Percentiles rank a stretch among this genome's conserved stretches.
Conservation (phyloP, 2,888 invertebrate genomes). For the Mythimna vitellina region DNA sequence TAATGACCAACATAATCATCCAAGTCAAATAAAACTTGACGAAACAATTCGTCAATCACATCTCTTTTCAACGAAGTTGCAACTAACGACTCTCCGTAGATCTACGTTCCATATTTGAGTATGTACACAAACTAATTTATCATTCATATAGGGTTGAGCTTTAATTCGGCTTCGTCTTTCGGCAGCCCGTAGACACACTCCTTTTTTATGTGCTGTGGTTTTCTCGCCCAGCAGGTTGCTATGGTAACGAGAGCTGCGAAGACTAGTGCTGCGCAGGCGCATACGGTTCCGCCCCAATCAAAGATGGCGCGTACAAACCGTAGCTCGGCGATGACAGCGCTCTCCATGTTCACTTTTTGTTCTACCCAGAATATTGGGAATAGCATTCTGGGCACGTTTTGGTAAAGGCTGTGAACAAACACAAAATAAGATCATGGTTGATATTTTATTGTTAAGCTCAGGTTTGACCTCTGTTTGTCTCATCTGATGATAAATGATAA, state of each 20-base stretch:
- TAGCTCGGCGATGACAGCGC: constrained; percentile 90
- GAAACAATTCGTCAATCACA: constrained; percentile 11
- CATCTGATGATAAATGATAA: no score
- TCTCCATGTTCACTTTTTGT: constrained; percentile 91
- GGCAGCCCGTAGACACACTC: constrained; percentile 72
- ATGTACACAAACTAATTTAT: constrained; percentile 37
- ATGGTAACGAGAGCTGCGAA: constrained; percentile 88
- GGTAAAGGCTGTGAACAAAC: constrained; percentile 90
- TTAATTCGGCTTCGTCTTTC: constrained; percentile 82
- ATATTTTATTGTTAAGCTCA: no score
- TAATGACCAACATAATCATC: background rate
- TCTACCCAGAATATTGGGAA: constrained; percentile 96
- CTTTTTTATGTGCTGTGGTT: constrained; percentile 71
- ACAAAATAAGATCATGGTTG: background rate
- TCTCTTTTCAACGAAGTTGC: constrained; percentile 21
- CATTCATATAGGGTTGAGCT: constrained; percentile 79
- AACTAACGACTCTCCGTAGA: constrained; percentile 37
- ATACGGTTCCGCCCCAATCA: constrained; percentile 83
- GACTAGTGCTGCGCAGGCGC: constrained; percentile 85
- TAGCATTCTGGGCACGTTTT: constrained; percentile 92
- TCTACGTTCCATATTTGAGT: constrained; percentile 60
- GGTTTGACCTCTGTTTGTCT: no score
- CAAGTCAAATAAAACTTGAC: constrained; percentile 8
- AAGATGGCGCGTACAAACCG: constrained; percentile 75
- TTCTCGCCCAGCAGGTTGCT: constrained; percentile 75